Evolutionary conservation across 1,140 invertebrate species (phyloP).

Genomic region (Drosophila prosaltans): DNA sequence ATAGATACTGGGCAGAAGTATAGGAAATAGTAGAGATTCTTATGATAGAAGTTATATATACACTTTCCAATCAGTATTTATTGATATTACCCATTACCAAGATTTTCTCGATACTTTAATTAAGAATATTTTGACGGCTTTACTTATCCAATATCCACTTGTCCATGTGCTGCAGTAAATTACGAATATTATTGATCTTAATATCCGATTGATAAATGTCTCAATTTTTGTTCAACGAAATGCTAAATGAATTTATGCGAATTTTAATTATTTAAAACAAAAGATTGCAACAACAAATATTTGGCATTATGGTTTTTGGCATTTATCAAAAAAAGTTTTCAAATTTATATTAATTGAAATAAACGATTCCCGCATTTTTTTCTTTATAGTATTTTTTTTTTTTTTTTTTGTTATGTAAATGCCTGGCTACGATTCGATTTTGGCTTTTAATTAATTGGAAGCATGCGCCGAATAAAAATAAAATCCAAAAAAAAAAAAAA

Average conservation of each 20-base stretch:
- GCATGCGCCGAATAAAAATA: constrained; percentile 55
- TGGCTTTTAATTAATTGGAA: constrained; percentile 66
- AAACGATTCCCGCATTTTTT: constrained; percentile 39
- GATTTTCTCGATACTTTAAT: not conserved
- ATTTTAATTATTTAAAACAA: constrained; percentile 20
- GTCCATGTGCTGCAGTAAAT: not conserved
- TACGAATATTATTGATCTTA: constrained; percentile 1
- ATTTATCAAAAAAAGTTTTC: constrained; percentile 45
- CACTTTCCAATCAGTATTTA: too few relatives aligned
- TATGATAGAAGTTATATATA: too few relatives aligned
- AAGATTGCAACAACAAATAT: constrained; percentile 27
- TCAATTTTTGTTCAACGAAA: constrained; percentile 37
- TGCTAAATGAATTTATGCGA: constrained; percentile 22
- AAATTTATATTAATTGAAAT: constrained; percentile 71
- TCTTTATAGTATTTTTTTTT: too few relatives aligned
- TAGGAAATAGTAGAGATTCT: too few relatives aligned
- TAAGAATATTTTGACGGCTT: not conserved
- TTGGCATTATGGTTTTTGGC: constrained; percentile 43
- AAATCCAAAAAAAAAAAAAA: not conserved
- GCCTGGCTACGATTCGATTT: constrained; percentile 37
- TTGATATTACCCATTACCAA: too few relatives aligned
- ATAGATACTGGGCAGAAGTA: too few relatives aligned
- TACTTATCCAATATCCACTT: not conserved
- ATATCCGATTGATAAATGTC: constrained; percentile 47
- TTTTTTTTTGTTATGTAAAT: constrained; percentile 57